These are phyloP conservation scores for Poeciliopsis gracilis DNA, from an alignment of 2,797 vertebrate species.

Conservation along the genomic window DNA sequence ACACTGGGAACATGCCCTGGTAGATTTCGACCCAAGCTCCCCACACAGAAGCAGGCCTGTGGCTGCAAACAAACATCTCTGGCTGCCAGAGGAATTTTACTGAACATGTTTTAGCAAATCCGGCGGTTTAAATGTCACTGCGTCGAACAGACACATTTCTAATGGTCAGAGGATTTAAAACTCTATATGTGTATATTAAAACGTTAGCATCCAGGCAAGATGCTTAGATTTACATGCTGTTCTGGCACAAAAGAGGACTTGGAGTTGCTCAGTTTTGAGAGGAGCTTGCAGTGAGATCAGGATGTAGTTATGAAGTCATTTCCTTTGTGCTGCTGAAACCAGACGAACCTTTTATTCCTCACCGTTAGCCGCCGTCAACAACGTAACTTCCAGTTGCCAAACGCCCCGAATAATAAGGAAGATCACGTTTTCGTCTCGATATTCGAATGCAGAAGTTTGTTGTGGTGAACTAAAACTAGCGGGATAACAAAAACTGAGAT, in stretches of 20 bases:
- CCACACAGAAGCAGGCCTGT: background rate
- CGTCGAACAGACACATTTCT: background rate
- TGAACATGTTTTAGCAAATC: background rate
- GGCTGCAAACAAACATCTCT: background rate
- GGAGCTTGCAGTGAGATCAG: background rate
- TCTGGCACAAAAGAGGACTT: background rate
- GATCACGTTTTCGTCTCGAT: background rate
- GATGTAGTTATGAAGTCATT: background rate
- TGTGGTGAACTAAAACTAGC: background rate
- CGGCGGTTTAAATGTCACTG: background rate
- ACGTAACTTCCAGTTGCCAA: background rate
- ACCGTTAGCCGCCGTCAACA: background rate
- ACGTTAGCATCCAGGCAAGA: background rate
- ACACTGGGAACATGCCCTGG: constrained; percentile 1
- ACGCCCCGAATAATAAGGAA: background rate
- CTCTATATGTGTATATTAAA: background rate
- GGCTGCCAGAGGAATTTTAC: background rate
- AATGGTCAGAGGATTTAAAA: background rate
- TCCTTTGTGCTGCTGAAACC: background rate
- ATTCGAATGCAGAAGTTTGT: background rate
- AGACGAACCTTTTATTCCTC: background rate
- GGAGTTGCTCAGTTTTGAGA: background rate
- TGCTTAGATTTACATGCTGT: background rate
- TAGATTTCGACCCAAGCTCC: constrained; percentile 2
- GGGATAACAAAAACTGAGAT: no score